phyloP scores from a whole-genome alignment of 2,888 invertebrate genomes.

The Tuberolachnus salignus region DNA sequence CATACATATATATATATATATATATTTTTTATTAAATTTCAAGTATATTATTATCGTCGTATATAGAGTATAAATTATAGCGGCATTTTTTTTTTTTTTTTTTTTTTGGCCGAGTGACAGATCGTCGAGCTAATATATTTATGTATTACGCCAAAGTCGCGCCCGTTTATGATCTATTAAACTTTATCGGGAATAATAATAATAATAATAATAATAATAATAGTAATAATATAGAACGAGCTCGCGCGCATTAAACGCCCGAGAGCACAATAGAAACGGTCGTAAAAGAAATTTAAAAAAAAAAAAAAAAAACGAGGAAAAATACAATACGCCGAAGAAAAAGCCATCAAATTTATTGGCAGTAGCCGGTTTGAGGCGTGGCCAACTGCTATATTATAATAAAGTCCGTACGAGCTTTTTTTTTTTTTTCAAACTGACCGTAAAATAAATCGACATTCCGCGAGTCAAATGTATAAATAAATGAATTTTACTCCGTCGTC shows the following conservation, averaged over 20 bases:
- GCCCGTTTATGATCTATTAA: constrained; percentile 53
- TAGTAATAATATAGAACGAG: background rate
- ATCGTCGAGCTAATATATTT: background rate
- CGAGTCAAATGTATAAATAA: too few species aligned
- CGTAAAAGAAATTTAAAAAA: constrained; percentile 17
- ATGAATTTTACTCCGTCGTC: too few species aligned
- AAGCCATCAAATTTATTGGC: constrained; percentile 40
- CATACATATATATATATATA: background rate
- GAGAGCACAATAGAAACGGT: constrained; percentile 15
- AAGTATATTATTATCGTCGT: too few species aligned
- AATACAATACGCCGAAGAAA: background rate
- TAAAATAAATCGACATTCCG: constrained; percentile 21
- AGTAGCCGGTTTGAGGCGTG: constrained; percentile 28
- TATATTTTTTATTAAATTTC: too few species aligned
- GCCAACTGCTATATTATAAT: too few species aligned
- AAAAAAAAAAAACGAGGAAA: constrained; percentile 1
- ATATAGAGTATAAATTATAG: too few species aligned
- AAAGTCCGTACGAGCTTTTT: constrained; percentile 8
- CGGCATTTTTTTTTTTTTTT: background rate
- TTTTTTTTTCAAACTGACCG: constrained; percentile 5
- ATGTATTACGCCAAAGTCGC: constrained; percentile 40
- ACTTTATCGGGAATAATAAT: constrained; percentile 44
- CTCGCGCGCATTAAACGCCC: constrained; percentile 5
- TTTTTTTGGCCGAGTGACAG: constrained; percentile 45
- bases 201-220: too few species aligned